These are phyloP conservation scores for Calameuta idolon DNA, from an alignment of 2,888 invertebrate species.

Conservation along the genomic window DNA sequence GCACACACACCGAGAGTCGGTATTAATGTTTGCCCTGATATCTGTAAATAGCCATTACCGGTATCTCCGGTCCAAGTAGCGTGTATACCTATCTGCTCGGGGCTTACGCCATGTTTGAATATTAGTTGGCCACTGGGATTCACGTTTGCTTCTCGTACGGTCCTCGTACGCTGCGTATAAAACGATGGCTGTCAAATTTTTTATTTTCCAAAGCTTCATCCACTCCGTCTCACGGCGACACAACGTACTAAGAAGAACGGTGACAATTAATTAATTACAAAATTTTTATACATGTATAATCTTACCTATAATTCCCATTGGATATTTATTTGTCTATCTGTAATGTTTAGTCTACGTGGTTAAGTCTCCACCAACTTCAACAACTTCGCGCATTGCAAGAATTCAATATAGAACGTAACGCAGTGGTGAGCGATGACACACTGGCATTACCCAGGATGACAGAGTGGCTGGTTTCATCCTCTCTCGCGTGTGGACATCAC, in stretches of 20 bases:
- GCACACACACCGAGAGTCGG: slow-evolving; percentile 52
- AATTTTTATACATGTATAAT: too few relatives aligned
- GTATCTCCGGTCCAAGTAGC: slow-evolving; percentile 30
- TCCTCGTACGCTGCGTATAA: not conserved
- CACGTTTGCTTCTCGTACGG: slow-evolving; percentile 15
- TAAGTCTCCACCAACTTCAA: not conserved
- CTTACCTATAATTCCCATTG: not conserved
- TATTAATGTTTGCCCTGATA: slow-evolving; percentile 66
- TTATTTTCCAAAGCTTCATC: too few relatives aligned
- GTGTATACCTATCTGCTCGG: slow-evolving; percentile 42
- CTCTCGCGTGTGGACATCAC: slow-evolving; percentile 45
- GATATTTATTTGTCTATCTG: not conserved
- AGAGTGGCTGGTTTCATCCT: slow-evolving; percentile 50
- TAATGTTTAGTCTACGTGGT: not conserved
- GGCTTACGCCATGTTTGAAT: slow-evolving; percentile 57
- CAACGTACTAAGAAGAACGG: too few relatives aligned
- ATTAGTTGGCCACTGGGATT: slow-evolving; percentile 64
- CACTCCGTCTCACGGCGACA: too few relatives aligned
- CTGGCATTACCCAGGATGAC: slow-evolving; percentile 56
- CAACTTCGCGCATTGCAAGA: slow-evolving; percentile 24
- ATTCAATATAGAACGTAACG: slow-evolving; percentile 47
- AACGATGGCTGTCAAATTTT: not conserved
- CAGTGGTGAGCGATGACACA: slow-evolving; percentile 52
- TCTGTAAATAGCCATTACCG: slow-evolving; percentile 64
- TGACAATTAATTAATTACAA: not conserved